Conservation (phyloP, 2,797 vertebrate genomes). For the Limosa lapponica region DNA sequence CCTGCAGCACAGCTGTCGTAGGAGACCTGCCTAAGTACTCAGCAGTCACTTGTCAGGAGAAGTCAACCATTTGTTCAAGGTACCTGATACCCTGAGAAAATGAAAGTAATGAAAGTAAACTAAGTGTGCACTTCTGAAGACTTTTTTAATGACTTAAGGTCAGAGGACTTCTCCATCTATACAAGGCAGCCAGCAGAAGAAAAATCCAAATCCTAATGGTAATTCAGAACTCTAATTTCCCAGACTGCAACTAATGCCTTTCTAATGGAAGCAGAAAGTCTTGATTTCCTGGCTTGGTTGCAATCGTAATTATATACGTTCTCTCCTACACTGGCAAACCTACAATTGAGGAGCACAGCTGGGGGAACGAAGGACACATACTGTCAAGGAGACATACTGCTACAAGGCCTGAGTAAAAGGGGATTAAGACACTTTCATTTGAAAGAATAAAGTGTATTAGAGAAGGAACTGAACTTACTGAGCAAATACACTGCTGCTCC, state of each 20-base stretch:
- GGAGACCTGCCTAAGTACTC: neutral
- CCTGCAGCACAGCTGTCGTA: neutral
- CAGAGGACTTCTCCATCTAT: neutral
- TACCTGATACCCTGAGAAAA: neutral
- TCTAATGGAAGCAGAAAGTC: neutral
- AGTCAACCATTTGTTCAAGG: neutral
- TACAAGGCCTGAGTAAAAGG: neutral
- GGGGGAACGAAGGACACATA: neutral
- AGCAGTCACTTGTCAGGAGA: neutral
- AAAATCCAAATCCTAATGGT: neutral
- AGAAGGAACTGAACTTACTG: neutral
- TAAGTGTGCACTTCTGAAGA: neutral
- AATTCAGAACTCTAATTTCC: neutral
- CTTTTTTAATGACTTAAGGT: neutral
- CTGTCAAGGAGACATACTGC: neutral
- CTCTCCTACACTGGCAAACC: neutral
- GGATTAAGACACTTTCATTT: neutral
- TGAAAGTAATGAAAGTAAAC: neutral
- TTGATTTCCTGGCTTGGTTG: neutral
- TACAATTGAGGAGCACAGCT: neutral
- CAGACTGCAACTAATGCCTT: neutral
- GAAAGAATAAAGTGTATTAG: neutral
- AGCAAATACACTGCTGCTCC: neutral
- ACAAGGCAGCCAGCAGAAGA: neutral
- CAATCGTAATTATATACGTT: neutral